Evolutionary conservation across 2,113 vertebrate species (phyloP).

Genomic region (Phrynosoma blainvillii): DNA sequence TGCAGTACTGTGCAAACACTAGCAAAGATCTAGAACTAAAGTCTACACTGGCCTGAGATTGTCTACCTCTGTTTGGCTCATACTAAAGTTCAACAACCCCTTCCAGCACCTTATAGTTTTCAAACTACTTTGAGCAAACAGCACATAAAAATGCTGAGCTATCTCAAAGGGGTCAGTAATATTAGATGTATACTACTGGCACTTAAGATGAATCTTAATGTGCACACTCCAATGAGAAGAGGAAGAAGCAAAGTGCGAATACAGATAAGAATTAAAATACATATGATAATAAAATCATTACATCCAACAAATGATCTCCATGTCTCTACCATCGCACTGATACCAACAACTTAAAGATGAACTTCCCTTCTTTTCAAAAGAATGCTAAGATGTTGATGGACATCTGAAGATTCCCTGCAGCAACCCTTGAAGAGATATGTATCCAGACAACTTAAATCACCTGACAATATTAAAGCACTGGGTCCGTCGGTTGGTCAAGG

Average conservation of each 20-base stretch:
- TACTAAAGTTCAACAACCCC: background rate
- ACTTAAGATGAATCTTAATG: background rate
- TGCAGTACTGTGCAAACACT: background rate
- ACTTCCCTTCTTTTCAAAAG: background rate
- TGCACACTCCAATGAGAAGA: background rate
- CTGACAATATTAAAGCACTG: background rate
- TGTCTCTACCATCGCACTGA: background rate
- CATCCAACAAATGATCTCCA: background rate
- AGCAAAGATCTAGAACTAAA: background rate
- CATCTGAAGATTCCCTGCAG: background rate
- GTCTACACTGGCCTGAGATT: rapidly evolving
- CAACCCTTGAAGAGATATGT: background rate
- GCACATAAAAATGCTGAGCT: rapidly evolving
- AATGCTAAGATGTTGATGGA: rapidly evolving
- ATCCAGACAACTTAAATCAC: background rate
- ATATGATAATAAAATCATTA: background rate
- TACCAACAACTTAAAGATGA: rapidly evolving
- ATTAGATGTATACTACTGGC: rapidly evolving
- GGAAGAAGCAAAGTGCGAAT: background rate
- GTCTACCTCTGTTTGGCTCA: too few species aligned
- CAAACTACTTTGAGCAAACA: background rate
- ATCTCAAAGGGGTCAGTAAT: rapidly evolving
- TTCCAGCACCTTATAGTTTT: background rate
- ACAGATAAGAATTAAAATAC: background rate
- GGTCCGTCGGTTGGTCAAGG: background rate